Evolutionary conservation across 2,888 invertebrate genomes (phyloP), one percentile per base, ranked within the genome.

Genomic region (Phania funesta): DNA sequence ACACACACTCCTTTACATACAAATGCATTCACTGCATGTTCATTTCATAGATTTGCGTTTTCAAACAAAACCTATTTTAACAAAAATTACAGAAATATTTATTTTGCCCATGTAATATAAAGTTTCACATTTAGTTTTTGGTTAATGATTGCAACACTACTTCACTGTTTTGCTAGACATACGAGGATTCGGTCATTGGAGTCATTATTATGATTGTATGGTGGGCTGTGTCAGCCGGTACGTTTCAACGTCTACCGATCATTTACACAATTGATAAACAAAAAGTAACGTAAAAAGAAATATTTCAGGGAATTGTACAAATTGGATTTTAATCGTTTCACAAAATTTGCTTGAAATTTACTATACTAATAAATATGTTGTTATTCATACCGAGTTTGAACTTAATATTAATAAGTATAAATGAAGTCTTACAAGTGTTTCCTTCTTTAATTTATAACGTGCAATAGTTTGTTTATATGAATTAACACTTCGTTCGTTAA

Each of bases 281-380:
- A 38, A 26, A 48, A 52, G 48, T 50, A 41, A 46, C 2, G 9
- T 16, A 1, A 50, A 70, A 35, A 24, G 20, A 46, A 65, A 56
- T 22, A 48, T 41, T 67, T 67, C 56, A 46, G 74, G 60, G 68
- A 80, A 65, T 80, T 75, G 64, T 64, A 58, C 44, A 75, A 75
- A 80, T 80, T 80, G 64, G 50, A 52, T 75, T 80, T 80, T 75
- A 80, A 80, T 80, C 75, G 75, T 71, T 75, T 70, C 16, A 50
- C 3, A 56, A 65, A 65, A 48, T n/a, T n/a, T n/a, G n/a, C n/a
- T n/a, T n/a, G n/a, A n/a, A n/a, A n/a, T n/a, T n/a, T n/a, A n/a
- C n/a, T n/a, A n/a, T n/a, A n/a, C n/a, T n/a, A n/a, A n/a, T n/a
- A n/a, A n/a, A n/a, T n/a, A n/a, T n/a, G n/a, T n/a, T n/a, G n/a